Evolutionary conservation across 2,797 vertebrate genomes (phyloP).

Genomic region (Acanthurus lineatus): DNA sequence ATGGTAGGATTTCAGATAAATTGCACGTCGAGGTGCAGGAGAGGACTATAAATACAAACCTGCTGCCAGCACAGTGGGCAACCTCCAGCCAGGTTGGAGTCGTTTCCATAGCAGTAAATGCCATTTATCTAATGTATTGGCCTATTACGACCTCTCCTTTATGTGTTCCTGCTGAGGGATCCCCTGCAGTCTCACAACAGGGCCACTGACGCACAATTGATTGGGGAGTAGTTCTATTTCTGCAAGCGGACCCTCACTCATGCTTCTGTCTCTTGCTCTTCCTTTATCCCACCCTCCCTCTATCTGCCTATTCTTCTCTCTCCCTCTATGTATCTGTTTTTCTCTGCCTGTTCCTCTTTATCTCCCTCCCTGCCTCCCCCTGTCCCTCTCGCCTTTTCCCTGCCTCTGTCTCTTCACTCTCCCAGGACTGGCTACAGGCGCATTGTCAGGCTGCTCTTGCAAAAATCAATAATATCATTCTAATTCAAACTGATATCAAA

Average conservation of each 20-base stretch:
- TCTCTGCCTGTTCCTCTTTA: conserved; percentile 53
- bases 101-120: conserved; percentile 84
- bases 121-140: conserved; percentile 83
- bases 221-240: conserved; percentile 82
- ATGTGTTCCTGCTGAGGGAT: conserved; percentile 79
- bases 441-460: conserved; percentile 66
- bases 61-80: conserved; percentile 73
- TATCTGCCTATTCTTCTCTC: conserved; percentile 40
- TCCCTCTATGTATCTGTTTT: conserved; percentile 45
- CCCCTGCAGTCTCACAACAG: conserved; percentile 76
- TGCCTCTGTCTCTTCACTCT: conserved; percentile 64
- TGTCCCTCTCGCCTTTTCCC: conserved; percentile 58
- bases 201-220: conserved; percentile 76
- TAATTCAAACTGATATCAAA: conserved; percentile 83
- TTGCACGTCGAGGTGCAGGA: conserved; percentile 63
- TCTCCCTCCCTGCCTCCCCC: conserved; percentile 52
- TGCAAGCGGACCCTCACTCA: conserved; percentile 78
- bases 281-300: conserved; percentile 46
- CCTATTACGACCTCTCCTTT: conserved; percentile 80
- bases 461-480: conserved; percentile 83
- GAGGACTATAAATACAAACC: conserved; percentile 81
- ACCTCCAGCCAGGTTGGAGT: conserved; percentile 82
- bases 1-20: conserved; percentile 60
- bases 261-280: conserved; percentile 53
- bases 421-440: conserved; percentile 66